Evolutionary conservation across 2,113 vertebrate species (phyloP).

Genomic region (Gnathonemus longibarbis): DNA sequence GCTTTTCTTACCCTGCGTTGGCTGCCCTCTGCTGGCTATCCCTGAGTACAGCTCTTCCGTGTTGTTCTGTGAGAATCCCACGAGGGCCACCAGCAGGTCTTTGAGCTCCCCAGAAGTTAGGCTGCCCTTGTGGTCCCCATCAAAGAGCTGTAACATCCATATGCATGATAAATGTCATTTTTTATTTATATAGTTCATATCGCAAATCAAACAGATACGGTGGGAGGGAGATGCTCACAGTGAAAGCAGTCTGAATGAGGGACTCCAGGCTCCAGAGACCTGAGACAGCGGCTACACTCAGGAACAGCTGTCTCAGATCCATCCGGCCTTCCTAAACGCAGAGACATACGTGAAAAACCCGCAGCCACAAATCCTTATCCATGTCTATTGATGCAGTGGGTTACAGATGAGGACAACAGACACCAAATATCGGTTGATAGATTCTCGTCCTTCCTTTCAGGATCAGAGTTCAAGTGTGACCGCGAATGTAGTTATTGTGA

Average conservation of each 20-base stretch:
- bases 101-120: conserved; percentile 49
- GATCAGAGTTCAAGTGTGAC: neutral
- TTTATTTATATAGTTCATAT: neutral
- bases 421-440: neutral
- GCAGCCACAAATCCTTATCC: neutral
- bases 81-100: conserved; percentile 56
- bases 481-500: neutral
- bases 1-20: conserved; percentile 46
- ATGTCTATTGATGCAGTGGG: neutral
- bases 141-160: conserved; percentile 44
- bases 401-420: neutral
- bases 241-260: conserved; percentile 50
- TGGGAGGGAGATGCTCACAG: conserved; percentile 38
- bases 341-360: neutral
- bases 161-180: neutral
- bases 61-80: conserved; percentile 48
- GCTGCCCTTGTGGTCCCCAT: conserved; percentile 40
- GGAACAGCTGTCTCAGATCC: conserved; percentile 52
- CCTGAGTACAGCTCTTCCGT: conserved; percentile 35
- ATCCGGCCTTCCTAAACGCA: conserved; percentile 43
- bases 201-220: neutral
- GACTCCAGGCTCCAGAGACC: conserved; percentile 36
- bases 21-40: conserved; percentile 30
- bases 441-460: neutral
- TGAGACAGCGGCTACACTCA: conserved; percentile 45